Base-by-base conservation (phyloP, 2,888 invertebrate species). In the Eurois occulta region DNA sequence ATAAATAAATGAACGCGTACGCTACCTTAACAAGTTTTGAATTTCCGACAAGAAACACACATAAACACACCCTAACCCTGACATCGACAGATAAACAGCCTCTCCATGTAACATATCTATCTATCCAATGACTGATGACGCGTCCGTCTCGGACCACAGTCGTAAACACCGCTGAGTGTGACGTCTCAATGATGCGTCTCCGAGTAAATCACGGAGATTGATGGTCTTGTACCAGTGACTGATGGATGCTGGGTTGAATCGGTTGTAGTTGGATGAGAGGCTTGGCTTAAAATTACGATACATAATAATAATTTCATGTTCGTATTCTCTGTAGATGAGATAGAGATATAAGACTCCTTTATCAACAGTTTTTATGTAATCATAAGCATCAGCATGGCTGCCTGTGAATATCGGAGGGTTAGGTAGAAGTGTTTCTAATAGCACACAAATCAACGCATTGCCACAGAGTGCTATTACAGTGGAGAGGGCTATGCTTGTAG, bases 121-220 rank as follows among this genome's bases (percentile, higher is more conserved):
- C 81, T 55, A 81, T 65, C 62, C 0, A 73, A 75, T 84, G 86
- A 84, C 83, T 83, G 83, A 84, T 84, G 78, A 78, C 62, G 75
- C 24, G n/a, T 35, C 32, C 74, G 60, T 52, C 64, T 67, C 60
- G 48, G 72, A 77, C 77, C 83, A 41, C 83, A 74, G 68, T 71
- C 70, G 82, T 80, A 87, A 89, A 83, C 87, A 85, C 41, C 75
- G 75, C 78, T 80, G 82, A 87, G 76, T 78, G 76, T 83, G 82
- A 89, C 81, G 83, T 89, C 87, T 85, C 88, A 84, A 81, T 88
- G 89, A 85, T 85, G 81, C 88, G 88, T 89, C 87, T 89, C 77
- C 72, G 77, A 67, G 80, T 88, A 88, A 89, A 89, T 89, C 88
- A 86, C 70, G 21, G 73, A 88, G 88, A 88, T 88, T 88, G 89